phyloP scores from a whole-genome alignment of 2,888 invertebrate species.

The Herminia tarsipennalis region DNA sequence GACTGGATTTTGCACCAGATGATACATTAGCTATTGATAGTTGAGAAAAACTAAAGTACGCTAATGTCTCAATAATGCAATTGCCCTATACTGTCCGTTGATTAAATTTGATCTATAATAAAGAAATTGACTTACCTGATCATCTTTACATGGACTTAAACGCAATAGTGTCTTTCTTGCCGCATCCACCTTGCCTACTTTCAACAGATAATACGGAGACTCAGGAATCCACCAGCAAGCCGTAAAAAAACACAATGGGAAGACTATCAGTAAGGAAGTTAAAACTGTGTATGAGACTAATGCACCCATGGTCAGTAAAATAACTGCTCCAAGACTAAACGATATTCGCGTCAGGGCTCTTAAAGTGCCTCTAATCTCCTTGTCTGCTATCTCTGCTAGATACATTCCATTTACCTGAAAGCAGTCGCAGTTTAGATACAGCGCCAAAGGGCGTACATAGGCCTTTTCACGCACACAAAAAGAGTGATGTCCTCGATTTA shows the following conservation, averaged over 20 bases:
- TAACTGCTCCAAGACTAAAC: conserved; percentile 63
- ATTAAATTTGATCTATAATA: neutral
- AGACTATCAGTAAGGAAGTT: conserved; percentile 15
- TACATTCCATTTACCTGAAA: conserved; percentile 71
- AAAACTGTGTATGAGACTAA: conserved; percentile 45
- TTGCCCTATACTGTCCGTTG: no score
- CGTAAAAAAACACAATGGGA: conserved; percentile 73
- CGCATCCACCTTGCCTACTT: conserved; percentile 67
- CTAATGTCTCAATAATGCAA: no score
- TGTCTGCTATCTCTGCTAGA: conserved; percentile 71
- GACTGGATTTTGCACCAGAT: no score
- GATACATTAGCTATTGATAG: no score
- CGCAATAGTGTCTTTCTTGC: conserved; percentile 64
- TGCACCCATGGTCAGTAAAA: conserved; percentile 65
- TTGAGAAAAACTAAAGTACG: no score
- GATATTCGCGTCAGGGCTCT: conserved; percentile 58
- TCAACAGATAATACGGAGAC: conserved; percentile 84
- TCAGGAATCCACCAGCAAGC: conserved; percentile 84
- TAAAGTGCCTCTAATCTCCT: conserved; percentile 67
- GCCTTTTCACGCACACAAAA: no score
- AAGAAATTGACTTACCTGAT: conserved; percentile 18
- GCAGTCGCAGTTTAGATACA: no score
- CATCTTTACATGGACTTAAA: conserved; percentile 18
- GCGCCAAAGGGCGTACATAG: no score
- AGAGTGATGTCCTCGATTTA: no score